Base-by-base conservation (phyloP, 2,797 vertebrate genomes). In the Synaphobranchus kaupii region DNA sequence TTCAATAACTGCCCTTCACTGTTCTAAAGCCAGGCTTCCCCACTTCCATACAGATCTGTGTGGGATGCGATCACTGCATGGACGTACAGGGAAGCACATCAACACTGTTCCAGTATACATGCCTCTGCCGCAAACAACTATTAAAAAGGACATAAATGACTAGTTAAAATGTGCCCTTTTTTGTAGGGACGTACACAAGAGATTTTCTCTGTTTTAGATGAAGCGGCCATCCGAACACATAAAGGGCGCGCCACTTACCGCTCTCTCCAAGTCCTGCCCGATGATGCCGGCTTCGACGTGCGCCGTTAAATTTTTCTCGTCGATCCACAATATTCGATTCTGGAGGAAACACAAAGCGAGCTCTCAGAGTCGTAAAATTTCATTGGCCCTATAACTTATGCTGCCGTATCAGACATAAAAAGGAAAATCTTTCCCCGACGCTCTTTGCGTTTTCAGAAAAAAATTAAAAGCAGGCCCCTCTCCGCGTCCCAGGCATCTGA, bases 311-410 rank as follows among this genome's bases (percentile, higher is more conserved):
- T 99, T 99, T 91, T 98, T 99, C 95, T 99, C 98, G 91, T 99
- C 98, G 89, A 99, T 96, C 99, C 99, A 99, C 82, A 99, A 95
- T 93, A 99, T 99, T 89, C 96, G 97, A 93, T 98, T 99, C 99
- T 99, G 93, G 89, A 92, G 93, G 31, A 28, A 17, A 39, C 44
- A 86, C 68, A 87, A 86, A 81, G 17, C 13, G 20, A 85, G 86
- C 88, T 84, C 54, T 17, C 4, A 8, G 66, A 88, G 60, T 87
- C 52, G 86, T 85, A 82, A 90, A 85, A 76, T 85, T 63, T 85
- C 15, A 76, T 83, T 80, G 78, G 52, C 47, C 83, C 50, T 52
- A 85, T 73, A n/a, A 15, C 87, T 91, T 85, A 66, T 63, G 15
- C 56, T 34, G 73, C 22, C 48, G 68, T n/a, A 56, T 13, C 34